Evolutionary conservation across 2,113 vertebrate genomes (phyloP).

Genomic region (Cricetomys ansorgei): DNA sequence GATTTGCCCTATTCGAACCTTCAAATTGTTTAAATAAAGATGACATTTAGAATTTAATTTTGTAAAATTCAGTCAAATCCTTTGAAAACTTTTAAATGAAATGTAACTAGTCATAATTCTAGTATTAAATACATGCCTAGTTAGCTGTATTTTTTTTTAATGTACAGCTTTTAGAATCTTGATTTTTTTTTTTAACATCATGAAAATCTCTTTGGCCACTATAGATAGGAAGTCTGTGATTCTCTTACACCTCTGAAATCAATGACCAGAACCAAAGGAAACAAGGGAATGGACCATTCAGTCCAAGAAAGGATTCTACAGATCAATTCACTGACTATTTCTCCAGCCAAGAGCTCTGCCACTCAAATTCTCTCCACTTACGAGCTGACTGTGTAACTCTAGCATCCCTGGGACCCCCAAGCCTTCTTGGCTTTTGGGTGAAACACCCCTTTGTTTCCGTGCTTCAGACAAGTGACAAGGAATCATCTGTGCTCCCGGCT

Average conservation of each 20-base stretch:
- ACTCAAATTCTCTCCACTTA: background rate
- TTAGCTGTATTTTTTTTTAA: background rate
- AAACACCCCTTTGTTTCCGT: background rate
- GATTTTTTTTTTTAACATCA: background rate
- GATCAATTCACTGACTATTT: background rate
- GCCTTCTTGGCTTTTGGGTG: background rate
- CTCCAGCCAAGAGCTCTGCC: background rate
- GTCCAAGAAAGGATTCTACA: background rate
- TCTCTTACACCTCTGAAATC: background rate
- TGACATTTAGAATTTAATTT: constrained; percentile 67
- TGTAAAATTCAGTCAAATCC: constrained; percentile 28
- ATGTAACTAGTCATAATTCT: background rate
- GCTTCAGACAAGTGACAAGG: background rate
- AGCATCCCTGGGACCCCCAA: background rate
- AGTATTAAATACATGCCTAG: background rate
- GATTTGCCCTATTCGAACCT: constrained; percentile 43
- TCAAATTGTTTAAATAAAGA: constrained; percentile 61
- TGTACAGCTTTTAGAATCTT: background rate
- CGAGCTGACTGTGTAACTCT: constrained; percentile 18
- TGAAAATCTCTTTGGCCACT: background rate
- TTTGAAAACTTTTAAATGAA: constrained; percentile 55
- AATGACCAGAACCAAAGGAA: background rate
- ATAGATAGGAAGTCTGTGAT: background rate
- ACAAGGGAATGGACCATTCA: background rate
- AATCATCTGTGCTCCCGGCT: background rate